phyloP scores from a whole-genome alignment of 2,797 vertebrate genomes.

The Masticophis lateralis region DNA sequence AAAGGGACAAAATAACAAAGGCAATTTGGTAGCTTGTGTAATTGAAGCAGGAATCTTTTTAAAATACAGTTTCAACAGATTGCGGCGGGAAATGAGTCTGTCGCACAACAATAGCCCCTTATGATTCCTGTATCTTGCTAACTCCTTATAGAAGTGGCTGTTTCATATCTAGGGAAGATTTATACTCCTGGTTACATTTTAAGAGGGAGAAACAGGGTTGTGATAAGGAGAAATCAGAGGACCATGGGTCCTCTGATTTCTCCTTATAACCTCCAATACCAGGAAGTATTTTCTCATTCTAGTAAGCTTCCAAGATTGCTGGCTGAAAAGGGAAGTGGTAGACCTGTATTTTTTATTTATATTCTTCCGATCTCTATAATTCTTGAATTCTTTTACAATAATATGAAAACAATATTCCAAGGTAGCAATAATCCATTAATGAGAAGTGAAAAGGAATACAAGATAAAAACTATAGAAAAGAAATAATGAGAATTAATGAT shows the following conservation, averaged over 20 bases:
- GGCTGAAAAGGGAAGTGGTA: too few relatives aligned
- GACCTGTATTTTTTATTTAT: background rate
- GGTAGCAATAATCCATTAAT: background rate
- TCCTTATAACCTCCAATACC: too few relatives aligned
- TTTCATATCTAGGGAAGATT: background rate
- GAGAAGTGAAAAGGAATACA: background rate
- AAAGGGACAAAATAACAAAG: conserved; percentile 17
- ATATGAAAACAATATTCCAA: background rate
- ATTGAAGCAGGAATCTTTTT: background rate
- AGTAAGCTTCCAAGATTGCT: background rate
- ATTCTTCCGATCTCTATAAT: background rate
- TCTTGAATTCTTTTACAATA: background rate
- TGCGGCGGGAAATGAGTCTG: background rate
- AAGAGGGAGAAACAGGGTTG: background rate
- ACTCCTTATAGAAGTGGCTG: background rate
- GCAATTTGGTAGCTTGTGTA: background rate
- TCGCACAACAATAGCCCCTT: background rate
- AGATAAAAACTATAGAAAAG: background rate
- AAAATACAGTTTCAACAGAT: conserved; percentile 11
- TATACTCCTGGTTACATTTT: background rate
- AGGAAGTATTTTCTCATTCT: background rate
- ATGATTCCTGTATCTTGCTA: accelerated
- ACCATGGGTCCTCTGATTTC: background rate
- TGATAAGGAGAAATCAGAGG: background rate
- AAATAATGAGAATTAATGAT: background rate